Conservation (phyloP, 2,113 vertebrate species). For the Nasalis larvatus region DNA sequence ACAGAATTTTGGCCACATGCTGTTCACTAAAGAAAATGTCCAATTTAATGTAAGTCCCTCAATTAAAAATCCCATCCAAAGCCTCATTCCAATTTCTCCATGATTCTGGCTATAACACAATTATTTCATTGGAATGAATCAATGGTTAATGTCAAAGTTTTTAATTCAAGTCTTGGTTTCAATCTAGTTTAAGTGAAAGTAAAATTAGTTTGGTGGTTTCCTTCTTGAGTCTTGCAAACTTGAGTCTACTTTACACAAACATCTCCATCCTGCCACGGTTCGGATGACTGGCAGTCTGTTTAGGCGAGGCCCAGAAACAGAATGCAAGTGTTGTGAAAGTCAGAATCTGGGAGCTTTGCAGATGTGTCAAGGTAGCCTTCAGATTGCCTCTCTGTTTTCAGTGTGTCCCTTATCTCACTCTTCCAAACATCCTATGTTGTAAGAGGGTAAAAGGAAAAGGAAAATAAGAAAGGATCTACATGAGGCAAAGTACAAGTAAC, state of each 20-base stretch:
- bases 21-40: conserved; percentile 40
- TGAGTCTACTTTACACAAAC: neutral
- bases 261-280: neutral
- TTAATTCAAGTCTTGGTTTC: conserved; percentile 27
- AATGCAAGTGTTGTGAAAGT: neutral
- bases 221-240: conserved; percentile 39
- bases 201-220: conserved; percentile 55
- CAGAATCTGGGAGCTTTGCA: neutral
- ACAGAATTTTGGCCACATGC: conserved; percentile 20
- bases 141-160: neutral
- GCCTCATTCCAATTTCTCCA: neutral
- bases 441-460: neutral
- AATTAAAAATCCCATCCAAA: neutral
- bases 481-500: neutral
- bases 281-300: neutral
- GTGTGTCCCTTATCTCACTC: neutral
- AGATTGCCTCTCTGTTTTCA: neutral
- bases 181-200: conserved; percentile 28
- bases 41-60: conserved; percentile 27
- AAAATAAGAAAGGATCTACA: neutral
- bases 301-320: neutral
- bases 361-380: neutral
- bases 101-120: neutral
- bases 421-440: neutral
- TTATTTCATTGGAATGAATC: neutral